A percentile compares a stretch with the other conserved stretches of the same genome.
These are phyloP conservation scores for Ormyrus thymus DNA, from an alignment of 2,888 invertebrate genomes.

Conservation along the genomic window DNA sequence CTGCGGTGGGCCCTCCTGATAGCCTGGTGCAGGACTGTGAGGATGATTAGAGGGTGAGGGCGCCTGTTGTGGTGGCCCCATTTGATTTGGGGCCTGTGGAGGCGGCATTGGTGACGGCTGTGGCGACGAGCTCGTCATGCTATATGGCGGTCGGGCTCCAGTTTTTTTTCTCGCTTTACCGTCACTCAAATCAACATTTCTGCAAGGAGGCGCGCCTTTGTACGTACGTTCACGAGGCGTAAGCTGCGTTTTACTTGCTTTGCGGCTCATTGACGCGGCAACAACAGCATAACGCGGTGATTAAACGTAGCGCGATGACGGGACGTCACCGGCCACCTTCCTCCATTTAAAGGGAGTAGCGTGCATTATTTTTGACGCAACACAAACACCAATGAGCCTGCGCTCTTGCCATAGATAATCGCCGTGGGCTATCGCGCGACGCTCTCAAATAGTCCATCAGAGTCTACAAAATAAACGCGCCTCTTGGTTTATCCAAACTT, in stretches of 20 bases:
- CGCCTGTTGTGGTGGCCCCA: slow-evolving; percentile 90
- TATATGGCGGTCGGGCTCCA: slow-evolving; percentile 49
- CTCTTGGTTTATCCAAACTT: slow-evolving; percentile 15
- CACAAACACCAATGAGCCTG: slow-evolving; percentile 46
- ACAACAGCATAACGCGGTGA: slow-evolving; percentile 37
- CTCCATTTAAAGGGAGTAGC: slow-evolving; percentile 57
- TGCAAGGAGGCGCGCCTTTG: slow-evolving; percentile 51
- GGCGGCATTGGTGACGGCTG: slow-evolving; percentile 94
- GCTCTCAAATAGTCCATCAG: slow-evolving; percentile 26
- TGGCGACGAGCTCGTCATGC: slow-evolving; percentile 89
- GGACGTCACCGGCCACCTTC: slow-evolving; percentile 54
- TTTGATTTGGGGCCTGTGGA: slow-evolving; percentile 84
- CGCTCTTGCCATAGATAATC: slow-evolving; percentile 48
- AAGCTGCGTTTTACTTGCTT: slow-evolving; percentile 49
- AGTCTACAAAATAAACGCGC: slow-evolving; percentile 2
- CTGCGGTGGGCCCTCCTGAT: slow-evolving; percentile 62
- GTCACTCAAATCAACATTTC: slow-evolving; percentile 50
- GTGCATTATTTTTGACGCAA: slow-evolving; percentile 54
- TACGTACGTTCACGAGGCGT: slow-evolving; percentile 46
- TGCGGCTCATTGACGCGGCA: slow-evolving; percentile 52
- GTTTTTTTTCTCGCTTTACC: slow-evolving; percentile 34
- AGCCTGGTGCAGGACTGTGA: slow-evolving; percentile 68
- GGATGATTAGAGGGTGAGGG: slow-evolving; percentile 77
- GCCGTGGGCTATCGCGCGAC: not conserved
- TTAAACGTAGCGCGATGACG: slow-evolving; percentile 53